Base-by-base conservation (phyloP, 1,140 invertebrate genomes). In the Dryas iulia region DNA sequence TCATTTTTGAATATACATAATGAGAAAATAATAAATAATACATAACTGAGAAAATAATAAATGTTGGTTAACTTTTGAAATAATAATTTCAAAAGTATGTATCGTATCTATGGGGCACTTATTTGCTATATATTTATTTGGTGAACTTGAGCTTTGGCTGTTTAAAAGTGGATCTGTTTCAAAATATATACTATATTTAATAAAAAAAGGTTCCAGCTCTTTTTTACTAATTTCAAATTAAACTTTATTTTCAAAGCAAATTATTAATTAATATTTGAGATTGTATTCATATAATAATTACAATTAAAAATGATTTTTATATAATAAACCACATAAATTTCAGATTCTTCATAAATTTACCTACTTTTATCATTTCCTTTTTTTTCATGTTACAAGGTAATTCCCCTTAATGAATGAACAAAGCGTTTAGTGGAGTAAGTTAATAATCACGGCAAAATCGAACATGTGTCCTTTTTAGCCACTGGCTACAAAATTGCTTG, bases 81-180 rank as follows among this genome's bases (percentile, higher is more conserved):
- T n/a, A n/a, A n/a, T n/a, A n/a, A n/a, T n/a, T n/a, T n/a, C n/a
- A n/a, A 58, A 30, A 28, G 3, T 10, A 26, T 47, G 18, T 7
- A 21, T 18, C n/a, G 8, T 47, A n/a, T 53, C 4, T 53, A 47
- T 21, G 59, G 14, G 39, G 18, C 18, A 47, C 24, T 53, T 57
- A 57, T 18, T 28, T 26, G 4, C 30, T 56, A 35, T 28, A 5
- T 65, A 65, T n/a, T 25, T 65, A 65, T 65, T 65, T 65, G 62
- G 62, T 33, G 28, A 39, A 26, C n/a, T 30, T 39, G 53, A 56
- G 53, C 62, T 65, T 65, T 65, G 62, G 54, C 54, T 57, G 18
- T 64, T 25, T 28, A 28, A 14, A 6, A 10, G 25, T 21, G n/a
- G 11, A 39, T 6, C 33, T 39, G 14, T 47, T 47, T 21, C 39